These are phyloP conservation scores for Polydrusus cervinus DNA, from an alignment of 2,888 invertebrate genomes.

Conservation along the genomic window DNA sequence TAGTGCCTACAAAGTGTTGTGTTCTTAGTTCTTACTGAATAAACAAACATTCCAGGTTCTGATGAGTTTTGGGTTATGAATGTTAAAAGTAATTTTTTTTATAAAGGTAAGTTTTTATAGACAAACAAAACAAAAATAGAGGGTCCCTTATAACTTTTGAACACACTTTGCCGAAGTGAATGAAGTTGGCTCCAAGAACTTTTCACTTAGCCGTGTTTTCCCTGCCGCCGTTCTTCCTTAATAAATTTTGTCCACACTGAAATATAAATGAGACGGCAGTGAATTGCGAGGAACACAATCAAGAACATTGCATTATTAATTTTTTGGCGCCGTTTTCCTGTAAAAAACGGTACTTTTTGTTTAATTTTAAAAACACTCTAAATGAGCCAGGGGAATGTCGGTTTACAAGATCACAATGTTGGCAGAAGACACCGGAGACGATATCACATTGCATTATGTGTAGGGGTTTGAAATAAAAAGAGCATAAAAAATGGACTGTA, in stretches of 20 bases:
- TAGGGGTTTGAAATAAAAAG: no score
- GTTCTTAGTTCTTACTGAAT: no score
- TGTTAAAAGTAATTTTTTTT: no score
- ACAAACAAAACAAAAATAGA: neutral
- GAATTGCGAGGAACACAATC: constrained; percentile 47
- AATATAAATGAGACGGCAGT: constrained; percentile 46
- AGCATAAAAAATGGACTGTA: no score
- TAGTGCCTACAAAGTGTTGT: no score
- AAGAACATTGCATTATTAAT: constrained; percentile 46
- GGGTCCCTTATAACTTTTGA: neutral
- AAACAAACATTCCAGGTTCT: no score
- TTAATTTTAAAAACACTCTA: constrained; percentile 7
- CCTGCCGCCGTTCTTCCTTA: constrained; percentile 32
- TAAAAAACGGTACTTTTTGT: constrained; percentile 6
- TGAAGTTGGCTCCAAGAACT: constrained; percentile 21
- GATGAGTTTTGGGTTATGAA: no score
- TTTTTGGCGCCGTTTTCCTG: constrained; percentile 36
- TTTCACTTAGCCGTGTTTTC: constrained; percentile 37
- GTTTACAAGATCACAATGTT: no score
- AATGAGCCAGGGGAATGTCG: neutral
- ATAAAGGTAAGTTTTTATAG: no score
- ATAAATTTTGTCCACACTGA: constrained; percentile 51
- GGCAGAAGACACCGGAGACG: no score
- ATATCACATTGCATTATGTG: no score
- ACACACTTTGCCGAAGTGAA: constrained; percentile 1